These are phyloP conservation scores for Cepaea nemoralis DNA, from an alignment of 1,140 invertebrate species.

Conservation along the genomic window DNA sequence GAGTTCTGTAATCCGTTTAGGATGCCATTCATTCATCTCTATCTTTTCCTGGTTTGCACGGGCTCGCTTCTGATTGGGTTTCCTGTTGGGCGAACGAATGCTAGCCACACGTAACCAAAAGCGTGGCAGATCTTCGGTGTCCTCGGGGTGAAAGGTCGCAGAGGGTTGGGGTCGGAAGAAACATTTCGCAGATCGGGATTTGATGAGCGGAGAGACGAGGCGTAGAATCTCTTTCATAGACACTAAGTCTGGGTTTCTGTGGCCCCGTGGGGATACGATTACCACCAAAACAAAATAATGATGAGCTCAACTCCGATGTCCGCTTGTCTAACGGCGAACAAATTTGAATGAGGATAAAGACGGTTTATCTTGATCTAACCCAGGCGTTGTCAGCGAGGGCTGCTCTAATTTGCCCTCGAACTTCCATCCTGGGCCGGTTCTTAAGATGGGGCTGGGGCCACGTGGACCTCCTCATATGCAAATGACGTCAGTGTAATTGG, in stretches of 20 bases:
- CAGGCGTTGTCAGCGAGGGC: constrained; percentile 28
- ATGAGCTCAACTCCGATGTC: neutral
- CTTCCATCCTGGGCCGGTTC: constrained; percentile 7
- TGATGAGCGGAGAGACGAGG: neutral
- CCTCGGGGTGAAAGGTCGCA: neutral
- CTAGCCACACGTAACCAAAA: constrained; percentile 1
- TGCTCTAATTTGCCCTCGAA: constrained; percentile 39
- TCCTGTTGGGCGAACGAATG: neutral
- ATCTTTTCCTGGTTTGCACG: constrained; percentile 19
- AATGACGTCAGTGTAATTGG: constrained; percentile 39
- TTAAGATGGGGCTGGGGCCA: constrained; percentile 10
- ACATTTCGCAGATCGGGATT: constrained; percentile 19
- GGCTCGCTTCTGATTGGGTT: neutral
- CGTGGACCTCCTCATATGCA: constrained; percentile 32
- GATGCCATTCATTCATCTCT: constrained; percentile 19
- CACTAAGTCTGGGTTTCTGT: neutral
- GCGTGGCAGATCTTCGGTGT: neutral
- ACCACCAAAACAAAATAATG: constrained; percentile 25
- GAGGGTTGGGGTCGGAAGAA: neutral
- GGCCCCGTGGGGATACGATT: neutral
- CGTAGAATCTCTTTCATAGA: neutral
- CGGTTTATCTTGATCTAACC: constrained; percentile 41
- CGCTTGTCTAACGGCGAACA: constrained; percentile 7
- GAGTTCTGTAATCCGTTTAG: constrained; percentile 24
- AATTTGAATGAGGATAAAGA: constrained; percentile 40